Evolutionary conservation across 1,140 invertebrate species (phyloP).

Genomic region (Odontomachus brunneus): DNA sequence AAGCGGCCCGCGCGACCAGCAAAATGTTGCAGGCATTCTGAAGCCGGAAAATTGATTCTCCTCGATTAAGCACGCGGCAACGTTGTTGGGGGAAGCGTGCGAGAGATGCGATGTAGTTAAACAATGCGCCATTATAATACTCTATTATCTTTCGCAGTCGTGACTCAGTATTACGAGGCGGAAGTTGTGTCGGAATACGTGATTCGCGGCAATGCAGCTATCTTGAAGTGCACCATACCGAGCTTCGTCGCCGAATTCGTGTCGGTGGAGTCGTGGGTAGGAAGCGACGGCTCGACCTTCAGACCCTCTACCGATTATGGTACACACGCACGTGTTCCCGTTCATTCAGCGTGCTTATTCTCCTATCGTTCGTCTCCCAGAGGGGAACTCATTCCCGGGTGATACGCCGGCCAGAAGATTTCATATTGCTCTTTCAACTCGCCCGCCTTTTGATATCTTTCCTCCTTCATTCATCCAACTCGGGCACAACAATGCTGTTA

Average conservation of each 20-base stretch:
- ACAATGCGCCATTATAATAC: slow-evolving; percentile 50
- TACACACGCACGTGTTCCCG: slow-evolving; percentile 73
- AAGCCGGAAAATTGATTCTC: slow-evolving; percentile 31
- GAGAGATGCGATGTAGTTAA: background rate
- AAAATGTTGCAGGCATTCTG: slow-evolving; percentile 12
- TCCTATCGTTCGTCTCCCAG: background rate
- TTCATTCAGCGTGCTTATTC: slow-evolving; percentile 2
- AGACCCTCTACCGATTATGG: slow-evolving; percentile 85
- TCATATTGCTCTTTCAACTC: background rate
- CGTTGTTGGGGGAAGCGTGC: background rate
- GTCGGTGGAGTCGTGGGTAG: slow-evolving; percentile 94
- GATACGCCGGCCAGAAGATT: slow-evolving; percentile 12
- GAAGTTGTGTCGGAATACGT: slow-evolving; percentile 97
- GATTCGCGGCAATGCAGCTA: slow-evolving; percentile 95
- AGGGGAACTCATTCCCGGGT: background rate
- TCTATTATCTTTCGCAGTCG: slow-evolving; percentile 87
- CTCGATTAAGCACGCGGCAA: slow-evolving; percentile 37
- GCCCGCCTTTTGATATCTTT: background rate
- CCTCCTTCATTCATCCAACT: background rate
- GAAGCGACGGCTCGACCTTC: slow-evolving; percentile 91
- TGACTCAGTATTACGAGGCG: slow-evolving; percentile 95
- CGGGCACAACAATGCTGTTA: background rate
- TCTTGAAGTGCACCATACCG: slow-evolving; percentile 96
- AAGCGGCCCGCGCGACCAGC: background rate
- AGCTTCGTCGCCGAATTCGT: slow-evolving; percentile 97